Conservation (phyloP, 2,888 invertebrate species). For the Diaprepes abbreviatus region DNA sequence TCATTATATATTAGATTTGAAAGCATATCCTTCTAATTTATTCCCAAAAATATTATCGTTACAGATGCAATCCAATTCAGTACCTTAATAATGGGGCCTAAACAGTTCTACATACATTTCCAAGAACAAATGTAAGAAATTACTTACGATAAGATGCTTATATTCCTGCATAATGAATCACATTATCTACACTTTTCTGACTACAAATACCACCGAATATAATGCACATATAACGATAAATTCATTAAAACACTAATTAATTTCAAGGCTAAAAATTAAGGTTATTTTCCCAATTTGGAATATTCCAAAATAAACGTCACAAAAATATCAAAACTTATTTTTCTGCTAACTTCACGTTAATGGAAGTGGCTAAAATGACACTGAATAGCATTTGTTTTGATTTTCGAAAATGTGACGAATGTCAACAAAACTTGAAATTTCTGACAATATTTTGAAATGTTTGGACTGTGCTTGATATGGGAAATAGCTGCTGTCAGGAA, state of each 20-base stretch:
- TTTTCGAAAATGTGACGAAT: background rate
- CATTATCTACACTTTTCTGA: background rate
- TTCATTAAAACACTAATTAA: conserved; percentile 7
- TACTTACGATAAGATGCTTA: conserved; percentile 25
- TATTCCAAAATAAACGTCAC: too few relatives aligned
- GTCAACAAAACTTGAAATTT: conserved; percentile 11
- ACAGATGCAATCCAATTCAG: too few relatives aligned
- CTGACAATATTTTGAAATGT: conserved; percentile 34
- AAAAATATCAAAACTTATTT: background rate
- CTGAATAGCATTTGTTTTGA: conserved; percentile 7
- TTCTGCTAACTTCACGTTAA: background rate
- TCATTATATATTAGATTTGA: too few relatives aligned
- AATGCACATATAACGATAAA: background rate
- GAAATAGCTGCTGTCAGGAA: conserved; percentile 61
- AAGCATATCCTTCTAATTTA: too few relatives aligned
- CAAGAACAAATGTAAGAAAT: too few relatives aligned
- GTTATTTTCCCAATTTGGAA: background rate
- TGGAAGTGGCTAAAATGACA: background rate
- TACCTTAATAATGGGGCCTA: too few relatives aligned
- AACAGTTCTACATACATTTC: too few relatives aligned
- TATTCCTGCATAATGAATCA: conserved; percentile 22
- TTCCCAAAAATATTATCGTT: too few relatives aligned
- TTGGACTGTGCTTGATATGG: conserved; percentile 57
- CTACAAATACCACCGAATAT: background rate
- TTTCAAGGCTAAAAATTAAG: conserved; percentile 6